Conservation (phyloP, 2,113 vertebrate species). For the Sebastes fasciatus region DNA sequence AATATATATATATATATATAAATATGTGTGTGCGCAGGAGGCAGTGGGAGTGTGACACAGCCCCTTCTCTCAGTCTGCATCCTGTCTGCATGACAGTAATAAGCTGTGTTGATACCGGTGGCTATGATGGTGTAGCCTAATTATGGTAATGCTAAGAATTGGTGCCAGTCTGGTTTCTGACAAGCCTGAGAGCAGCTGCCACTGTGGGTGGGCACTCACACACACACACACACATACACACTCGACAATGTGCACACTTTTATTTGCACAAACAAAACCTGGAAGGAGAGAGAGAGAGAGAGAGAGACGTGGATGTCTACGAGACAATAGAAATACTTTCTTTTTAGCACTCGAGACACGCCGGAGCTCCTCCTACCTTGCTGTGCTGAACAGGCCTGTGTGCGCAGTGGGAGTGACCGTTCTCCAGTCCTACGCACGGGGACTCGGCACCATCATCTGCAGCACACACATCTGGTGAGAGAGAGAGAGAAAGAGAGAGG, state of each 20-base stretch:
- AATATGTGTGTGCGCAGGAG: conserved; percentile 14
- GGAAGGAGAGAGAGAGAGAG: conserved; percentile 1
- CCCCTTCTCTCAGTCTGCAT: conserved; percentile 51
- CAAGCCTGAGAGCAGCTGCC: conserved; percentile 49
- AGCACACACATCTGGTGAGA: conserved; percentile 77
- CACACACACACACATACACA: background rate
- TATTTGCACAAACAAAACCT: conserved; percentile 22
- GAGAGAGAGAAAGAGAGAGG: conserved; percentile 21
- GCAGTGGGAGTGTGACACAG: conserved; percentile 35
- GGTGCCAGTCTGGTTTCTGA: conserved; percentile 70
- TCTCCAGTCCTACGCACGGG: conserved; percentile 59
- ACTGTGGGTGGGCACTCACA: conserved; percentile 38
- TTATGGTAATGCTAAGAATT: conserved; percentile 72
- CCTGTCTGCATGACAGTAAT: conserved; percentile 74
- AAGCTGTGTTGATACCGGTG: conserved; percentile 77
- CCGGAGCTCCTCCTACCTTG: conserved; percentile 75
- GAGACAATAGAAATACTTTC: conserved; percentile 22
- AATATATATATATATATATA: conserved; percentile 2
- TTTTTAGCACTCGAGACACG: background rate
- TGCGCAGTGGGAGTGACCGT: conserved; percentile 63
- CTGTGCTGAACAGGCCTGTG: conserved; percentile 80
- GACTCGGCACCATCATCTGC: conserved; percentile 60
- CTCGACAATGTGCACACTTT: background rate
- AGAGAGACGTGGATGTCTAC: background rate
- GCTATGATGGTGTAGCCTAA: conserved; percentile 73